Percentiles rank a stretch among this genome's conserved stretches.
Conservation (phyloP, 1,140 invertebrate species). For the Hyles euphorbiae region DNA sequence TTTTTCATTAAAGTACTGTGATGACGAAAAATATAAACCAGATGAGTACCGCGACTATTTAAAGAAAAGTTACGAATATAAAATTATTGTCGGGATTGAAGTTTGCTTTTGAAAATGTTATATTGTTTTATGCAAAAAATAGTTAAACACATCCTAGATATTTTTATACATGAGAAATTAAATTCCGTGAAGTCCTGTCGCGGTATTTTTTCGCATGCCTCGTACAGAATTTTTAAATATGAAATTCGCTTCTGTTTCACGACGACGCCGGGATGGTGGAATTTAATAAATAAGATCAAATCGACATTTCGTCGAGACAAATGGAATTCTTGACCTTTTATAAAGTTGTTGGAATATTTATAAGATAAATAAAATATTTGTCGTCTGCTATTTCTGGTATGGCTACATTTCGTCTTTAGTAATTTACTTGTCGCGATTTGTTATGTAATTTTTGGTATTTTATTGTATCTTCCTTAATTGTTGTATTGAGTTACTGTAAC, state of each 20-base stretch:
- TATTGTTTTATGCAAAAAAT: too few species aligned
- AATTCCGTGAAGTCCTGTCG: constrained; percentile 44
- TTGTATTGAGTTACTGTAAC: too few species aligned
- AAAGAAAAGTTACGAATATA: too few species aligned
- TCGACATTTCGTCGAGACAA: constrained; percentile 16
- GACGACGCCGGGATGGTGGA: constrained; percentile 12
- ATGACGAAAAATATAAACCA: too few species aligned
- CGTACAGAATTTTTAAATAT: constrained; percentile 25
- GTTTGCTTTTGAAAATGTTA: too few species aligned
- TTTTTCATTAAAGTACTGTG: too few species aligned
- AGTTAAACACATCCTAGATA: constrained; percentile 22
- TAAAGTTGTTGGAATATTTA: constrained; percentile 15
- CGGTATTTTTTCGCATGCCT: constrained; percentile 33
- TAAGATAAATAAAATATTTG: background rate
- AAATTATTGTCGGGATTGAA: too few species aligned
- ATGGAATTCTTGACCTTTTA: constrained; percentile 22
- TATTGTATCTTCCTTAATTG: background rate
- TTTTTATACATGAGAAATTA: constrained; percentile 35
- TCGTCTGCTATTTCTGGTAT: too few species aligned
- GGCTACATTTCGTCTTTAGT: too few species aligned
- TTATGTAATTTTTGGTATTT: background rate
- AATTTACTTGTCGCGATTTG: too few species aligned
- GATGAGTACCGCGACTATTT: too few species aligned
- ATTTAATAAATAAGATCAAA: constrained; percentile 38
- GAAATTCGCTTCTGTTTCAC: constrained; percentile 26